Evolutionary conservation across 2,797 vertebrate species (phyloP).

Genomic region (Florisuga fusca): DNA sequence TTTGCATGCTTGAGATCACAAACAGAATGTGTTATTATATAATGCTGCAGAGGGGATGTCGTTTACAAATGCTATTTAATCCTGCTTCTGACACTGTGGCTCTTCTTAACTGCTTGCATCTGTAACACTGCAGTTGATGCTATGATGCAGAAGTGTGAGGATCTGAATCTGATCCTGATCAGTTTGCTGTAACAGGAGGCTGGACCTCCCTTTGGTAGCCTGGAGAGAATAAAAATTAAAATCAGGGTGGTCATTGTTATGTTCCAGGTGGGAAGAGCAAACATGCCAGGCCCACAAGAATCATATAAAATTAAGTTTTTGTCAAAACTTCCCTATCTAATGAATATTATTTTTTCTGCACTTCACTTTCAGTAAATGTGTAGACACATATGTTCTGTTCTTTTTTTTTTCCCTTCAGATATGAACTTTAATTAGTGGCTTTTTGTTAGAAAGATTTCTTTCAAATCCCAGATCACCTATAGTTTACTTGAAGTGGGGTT

Average conservation of each 20-base stretch:
- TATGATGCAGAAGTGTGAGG: not conserved
- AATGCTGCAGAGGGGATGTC: not conserved
- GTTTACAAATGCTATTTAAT: not conserved
- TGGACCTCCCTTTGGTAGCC: not conserved
- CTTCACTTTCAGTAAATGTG: not conserved
- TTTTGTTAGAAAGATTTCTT: not conserved
- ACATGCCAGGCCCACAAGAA: not conserved
- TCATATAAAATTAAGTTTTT: not conserved
- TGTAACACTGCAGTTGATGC: not conserved
- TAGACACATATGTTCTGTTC: not conserved
- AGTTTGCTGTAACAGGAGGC: not conserved
- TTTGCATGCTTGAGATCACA: constrained; percentile 21
- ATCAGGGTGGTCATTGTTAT: not conserved
- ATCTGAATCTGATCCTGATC: not conserved
- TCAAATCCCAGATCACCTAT: not conserved
- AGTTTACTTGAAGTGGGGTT: not conserved
- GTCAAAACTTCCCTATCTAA: not conserved
- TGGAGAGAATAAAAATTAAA: too few relatives aligned
- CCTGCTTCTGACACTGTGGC: not conserved
- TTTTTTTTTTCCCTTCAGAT: not conserved
- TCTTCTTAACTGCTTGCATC: not conserved
- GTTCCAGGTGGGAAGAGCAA: not conserved
- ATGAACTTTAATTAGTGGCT: not conserved
- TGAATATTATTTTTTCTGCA: not conserved
- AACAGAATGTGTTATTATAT: constrained; percentile 1